Evolutionary conservation across 2,888 invertebrate species (phyloP).

Genomic region (Lasioglossum marginatum): DNA sequence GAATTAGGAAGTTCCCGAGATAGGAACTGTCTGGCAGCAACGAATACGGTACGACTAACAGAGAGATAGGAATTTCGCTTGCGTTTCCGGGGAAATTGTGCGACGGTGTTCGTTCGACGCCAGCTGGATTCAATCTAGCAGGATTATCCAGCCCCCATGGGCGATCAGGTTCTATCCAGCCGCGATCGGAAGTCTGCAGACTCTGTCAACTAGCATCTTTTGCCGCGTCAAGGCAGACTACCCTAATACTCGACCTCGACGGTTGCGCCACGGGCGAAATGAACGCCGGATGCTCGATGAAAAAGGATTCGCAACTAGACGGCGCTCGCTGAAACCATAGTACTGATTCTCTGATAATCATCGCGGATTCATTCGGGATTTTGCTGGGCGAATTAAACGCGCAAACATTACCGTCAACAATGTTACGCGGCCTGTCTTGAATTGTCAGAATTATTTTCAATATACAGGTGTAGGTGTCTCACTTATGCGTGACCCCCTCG

Average conservation of each 20-base stretch:
- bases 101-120: conserved; percentile 4
- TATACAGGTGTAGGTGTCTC: too few species aligned
- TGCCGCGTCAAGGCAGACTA: conserved; percentile 7
- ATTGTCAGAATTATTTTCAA: too few species aligned
- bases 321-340: background rate
- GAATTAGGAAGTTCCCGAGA: background rate
- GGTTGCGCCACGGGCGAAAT: conserved; percentile 16
- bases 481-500: too few species aligned
- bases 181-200: conserved; percentile 42
- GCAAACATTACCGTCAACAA: too few species aligned
- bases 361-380: background rate
- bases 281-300: conserved; percentile 12
- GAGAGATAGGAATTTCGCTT: background rate
- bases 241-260: conserved; percentile 45
- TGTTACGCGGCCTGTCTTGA: too few species aligned
- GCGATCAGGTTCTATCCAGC: conserved; percentile 38
- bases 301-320: background rate
- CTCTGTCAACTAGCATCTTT: conserved; percentile 59
- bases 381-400: background rate
- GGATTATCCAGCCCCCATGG: conserved; percentile 71
- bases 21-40: background rate
- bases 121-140: conserved; percentile 77
- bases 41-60: background rate
- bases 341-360: background rate
- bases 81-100: background rate